Percentiles rank a stretch among this genome's conserved stretches.
These are phyloP conservation scores for Cephalophus harveyi DNA, from an alignment of 2,113 vertebrate genomes.

Conservation along the genomic window DNA sequence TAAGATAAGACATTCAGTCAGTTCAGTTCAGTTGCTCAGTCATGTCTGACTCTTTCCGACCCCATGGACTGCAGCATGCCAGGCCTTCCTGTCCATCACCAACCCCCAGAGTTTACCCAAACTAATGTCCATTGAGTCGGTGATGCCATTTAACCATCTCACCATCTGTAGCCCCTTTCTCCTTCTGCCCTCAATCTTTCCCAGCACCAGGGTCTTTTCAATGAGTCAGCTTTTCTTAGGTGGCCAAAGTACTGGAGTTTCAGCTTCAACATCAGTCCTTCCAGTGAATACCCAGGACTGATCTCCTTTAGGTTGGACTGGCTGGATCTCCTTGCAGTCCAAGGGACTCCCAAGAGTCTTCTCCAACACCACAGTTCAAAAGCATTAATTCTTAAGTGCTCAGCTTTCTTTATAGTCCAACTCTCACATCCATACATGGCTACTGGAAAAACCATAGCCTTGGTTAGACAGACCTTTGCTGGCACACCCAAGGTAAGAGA, in stretches of 20 bases:
- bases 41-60: fast-evolving
- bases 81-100: neutral
- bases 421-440: no score
- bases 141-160: neutral
- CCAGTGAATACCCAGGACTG: neutral
- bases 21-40: neutral
- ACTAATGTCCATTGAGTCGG: neutral
- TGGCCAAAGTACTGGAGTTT: neutral
- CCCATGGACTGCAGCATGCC: neutral
- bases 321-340: neutral
- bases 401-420: neutral
- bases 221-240: neutral
- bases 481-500: no score
- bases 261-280: neutral
- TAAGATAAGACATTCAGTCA: neutral
- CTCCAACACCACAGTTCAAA: neutral
- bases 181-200: neutral
- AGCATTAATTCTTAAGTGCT: fast-evolving
- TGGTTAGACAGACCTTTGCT: no score
- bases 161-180: neutral
- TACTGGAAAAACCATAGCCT: no score
- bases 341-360: neutral
- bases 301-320: neutral
- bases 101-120: neutral
- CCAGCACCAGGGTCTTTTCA: neutral